Conservation (phyloP, 2,113 vertebrate genomes). For the Cisticola juncidis region DNA sequence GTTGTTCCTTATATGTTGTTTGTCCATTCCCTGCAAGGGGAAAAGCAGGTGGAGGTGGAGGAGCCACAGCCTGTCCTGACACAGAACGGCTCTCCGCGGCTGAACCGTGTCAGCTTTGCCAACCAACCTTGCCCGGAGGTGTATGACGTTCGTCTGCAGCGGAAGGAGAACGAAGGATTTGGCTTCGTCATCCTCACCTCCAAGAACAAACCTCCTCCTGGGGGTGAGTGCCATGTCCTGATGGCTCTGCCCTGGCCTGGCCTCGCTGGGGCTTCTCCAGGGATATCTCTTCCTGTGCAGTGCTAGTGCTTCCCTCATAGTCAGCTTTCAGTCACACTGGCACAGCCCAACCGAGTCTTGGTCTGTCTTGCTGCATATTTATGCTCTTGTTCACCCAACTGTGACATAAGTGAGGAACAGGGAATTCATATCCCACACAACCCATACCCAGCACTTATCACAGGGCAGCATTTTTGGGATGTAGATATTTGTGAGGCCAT, state of each 20-base stretch:
- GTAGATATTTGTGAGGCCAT: background rate
- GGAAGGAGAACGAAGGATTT: constrained; percentile 93
- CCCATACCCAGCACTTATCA: background rate
- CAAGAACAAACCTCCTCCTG: constrained; percentile 93
- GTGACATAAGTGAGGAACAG: background rate
- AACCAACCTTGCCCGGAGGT: constrained; percentile 67
- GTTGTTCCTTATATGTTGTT: background rate
- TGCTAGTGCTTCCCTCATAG: background rate
- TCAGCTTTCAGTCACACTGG: background rate
- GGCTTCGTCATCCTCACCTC: constrained; percentile 98
- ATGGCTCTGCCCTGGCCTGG: accelerated
- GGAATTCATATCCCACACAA: accelerated
- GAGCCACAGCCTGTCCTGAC: constrained; percentile 18
- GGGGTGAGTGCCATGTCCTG: constrained; percentile 76
- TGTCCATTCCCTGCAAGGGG: constrained; percentile 43
- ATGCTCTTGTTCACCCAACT: background rate
- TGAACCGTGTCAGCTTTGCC: constrained; percentile 57
- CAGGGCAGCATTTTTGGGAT: background rate
- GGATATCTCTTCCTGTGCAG: no score
- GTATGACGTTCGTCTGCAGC: constrained; percentile 89
- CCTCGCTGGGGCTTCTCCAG: accelerated
- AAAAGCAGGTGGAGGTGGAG: constrained; percentile 72
- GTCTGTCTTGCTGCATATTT: background rate
- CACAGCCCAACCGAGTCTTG: background rate
- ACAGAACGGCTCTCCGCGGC: constrained; percentile 80